Percentiles rank a stretch among this genome's conserved stretches.
Evolutionary conservation across 2,113 vertebrate species (phyloP).

Genomic region (Psophia crepitans): DNA sequence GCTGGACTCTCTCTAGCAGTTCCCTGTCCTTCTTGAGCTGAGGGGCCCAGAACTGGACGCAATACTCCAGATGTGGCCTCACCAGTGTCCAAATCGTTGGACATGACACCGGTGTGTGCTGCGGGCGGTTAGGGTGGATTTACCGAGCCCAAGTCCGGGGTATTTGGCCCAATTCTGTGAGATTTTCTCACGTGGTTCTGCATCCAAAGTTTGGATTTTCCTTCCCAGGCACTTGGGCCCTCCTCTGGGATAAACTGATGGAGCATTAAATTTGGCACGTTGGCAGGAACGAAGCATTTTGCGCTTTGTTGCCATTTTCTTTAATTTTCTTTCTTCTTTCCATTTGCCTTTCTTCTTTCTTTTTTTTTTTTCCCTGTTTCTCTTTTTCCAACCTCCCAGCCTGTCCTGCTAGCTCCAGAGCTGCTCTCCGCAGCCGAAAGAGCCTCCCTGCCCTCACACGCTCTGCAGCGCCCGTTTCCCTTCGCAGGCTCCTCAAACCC

Average conservation of each 20-base stretch:
- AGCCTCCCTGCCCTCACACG: neutral
- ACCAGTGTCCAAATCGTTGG: neutral
- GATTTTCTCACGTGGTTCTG: neutral
- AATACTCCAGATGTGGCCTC: too few species aligned
- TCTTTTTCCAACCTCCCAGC: neutral
- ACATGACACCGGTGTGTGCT: fast-evolving
- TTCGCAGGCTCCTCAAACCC: neutral
- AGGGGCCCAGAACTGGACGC: neutral
- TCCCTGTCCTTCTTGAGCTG: too few species aligned
- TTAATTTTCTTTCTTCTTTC: too few species aligned
- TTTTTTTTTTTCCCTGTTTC: fast-evolving
- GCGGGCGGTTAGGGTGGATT: fast-evolving
- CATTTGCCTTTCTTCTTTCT: fast-evolving
- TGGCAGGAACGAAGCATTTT: neutral
- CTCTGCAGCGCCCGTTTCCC: neutral
- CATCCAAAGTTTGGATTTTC: neutral
- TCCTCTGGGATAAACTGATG: neutral
- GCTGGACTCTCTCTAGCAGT: too few species aligned
- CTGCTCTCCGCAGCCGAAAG: neutral
- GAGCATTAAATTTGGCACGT: neutral
- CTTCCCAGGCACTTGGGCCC: neutral
- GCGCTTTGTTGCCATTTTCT: neutral
- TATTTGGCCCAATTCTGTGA: fast-evolving
- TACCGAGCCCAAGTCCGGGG: fast-evolving
- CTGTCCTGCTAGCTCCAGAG: neutral